A percentile compares a stretch with the other conserved stretches of the same genome.
Evolutionary conservation across 2,797 vertebrate genomes (phyloP).

Genomic region (Sparus aurata): DNA sequence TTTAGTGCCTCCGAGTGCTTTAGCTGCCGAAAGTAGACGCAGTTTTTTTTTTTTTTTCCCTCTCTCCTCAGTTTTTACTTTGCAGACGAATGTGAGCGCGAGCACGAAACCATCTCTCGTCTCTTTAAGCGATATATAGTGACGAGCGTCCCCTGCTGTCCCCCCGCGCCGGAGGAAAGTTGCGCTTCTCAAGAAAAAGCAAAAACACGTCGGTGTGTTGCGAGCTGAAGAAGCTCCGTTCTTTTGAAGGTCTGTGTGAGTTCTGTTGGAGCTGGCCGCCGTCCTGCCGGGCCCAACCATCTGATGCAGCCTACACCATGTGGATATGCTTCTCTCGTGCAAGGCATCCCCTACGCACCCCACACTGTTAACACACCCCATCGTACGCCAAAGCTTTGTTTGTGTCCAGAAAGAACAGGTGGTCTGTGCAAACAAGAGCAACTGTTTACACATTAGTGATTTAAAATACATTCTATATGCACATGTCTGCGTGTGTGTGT

Average conservation of each 20-base stretch:
- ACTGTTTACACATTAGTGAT: slow-evolving; percentile 86
- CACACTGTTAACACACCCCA: slow-evolving; percentile 77
- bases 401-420: slow-evolving; percentile 86
- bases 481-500: slow-evolving; percentile 41
- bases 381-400: slow-evolving; percentile 82
- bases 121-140: slow-evolving; percentile 28
- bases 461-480: slow-evolving; percentile 81
- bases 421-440: slow-evolving; percentile 85
- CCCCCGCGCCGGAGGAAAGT: slow-evolving; percentile 35
- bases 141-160: slow-evolving; percentile 28
- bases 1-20: slow-evolving; percentile 82
- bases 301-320: slow-evolving; percentile 82
- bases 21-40: slow-evolving; percentile 63
- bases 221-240: slow-evolving; percentile 58
- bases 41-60: slow-evolving; percentile 27
- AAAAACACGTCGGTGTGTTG: slow-evolving; percentile 61
- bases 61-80: slow-evolving; percentile 27
- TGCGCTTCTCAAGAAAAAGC: slow-evolving; percentile 59
- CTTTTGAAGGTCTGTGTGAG: slow-evolving; percentile 69
- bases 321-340: slow-evolving; percentile 78
- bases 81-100: background rate
- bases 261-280: slow-evolving; percentile 75
- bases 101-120: slow-evolving; percentile 21
- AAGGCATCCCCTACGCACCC: slow-evolving; percentile 77
- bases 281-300: slow-evolving; percentile 81